Base-by-base conservation (phyloP, 2,113 vertebrate species). In the Zonotrichia leucophrys region DNA sequence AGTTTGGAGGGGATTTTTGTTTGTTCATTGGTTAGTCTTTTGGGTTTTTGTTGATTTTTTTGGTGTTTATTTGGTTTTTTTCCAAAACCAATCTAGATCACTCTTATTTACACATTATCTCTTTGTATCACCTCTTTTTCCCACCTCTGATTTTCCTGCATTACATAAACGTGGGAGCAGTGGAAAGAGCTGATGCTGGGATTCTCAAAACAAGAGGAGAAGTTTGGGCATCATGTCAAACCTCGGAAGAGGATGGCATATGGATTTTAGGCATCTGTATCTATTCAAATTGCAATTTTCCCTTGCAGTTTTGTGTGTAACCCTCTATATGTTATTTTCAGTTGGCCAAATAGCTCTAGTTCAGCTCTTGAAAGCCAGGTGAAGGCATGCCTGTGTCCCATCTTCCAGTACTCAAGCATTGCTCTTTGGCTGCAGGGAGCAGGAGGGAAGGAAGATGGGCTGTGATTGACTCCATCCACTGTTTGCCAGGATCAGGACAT, bases 241-340 rank as follows among this genome's bases (percentile, higher is more conserved):
- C 19, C 7, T 37, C 0, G 0, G 24, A 3, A 47, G 20, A 11
- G 15, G 10, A 37, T 30, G 5, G 8, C 11, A 10, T 35, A n/a
- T 7, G 10, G 24, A 17, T 77, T 84, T 7, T 23, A 80, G 7
- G 2, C 15, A 19, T 73, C 15, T 69, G 12, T 15, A 83, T 17
- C 14, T 60, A 46, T 6, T 20, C 25, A 83, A 55, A 44, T 10
- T 64, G 11, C 5, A 42, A 25, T 31, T 74, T 88, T 80, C 25
- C 30, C 10, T 53, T 56, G 7, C 7, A 46, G 3, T 1, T 69
- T 47, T 47, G 2, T 60, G 21, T 3, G 1, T 19, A 62, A 53
- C 6, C 3, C 5, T 58, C 14, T 69, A 28, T 18, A 4, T 18
- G 17, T 18, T 22, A 7, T 30, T 37, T 86, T 24, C 15, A 9